Evolutionary conservation across 2,888 invertebrate genomes (phyloP).

Genomic region (Hyppa rectilinea): DNA sequence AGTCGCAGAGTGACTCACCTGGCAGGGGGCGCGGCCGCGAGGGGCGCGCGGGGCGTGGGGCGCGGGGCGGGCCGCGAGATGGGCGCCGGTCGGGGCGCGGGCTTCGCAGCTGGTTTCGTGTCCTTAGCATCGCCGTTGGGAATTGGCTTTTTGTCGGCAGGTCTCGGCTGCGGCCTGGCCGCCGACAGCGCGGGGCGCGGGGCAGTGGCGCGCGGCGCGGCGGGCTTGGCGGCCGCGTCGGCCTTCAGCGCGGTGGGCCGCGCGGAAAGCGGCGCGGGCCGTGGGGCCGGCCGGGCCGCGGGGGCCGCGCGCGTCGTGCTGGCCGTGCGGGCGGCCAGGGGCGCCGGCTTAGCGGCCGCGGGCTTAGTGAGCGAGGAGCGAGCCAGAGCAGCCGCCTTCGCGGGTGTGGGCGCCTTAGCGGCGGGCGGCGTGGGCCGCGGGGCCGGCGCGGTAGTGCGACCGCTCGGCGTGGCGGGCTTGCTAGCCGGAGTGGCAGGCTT

Average conservation of each 20-base stretch:
- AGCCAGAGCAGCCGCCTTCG: conserved; percentile 53
- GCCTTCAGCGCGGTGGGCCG: conserved; percentile 56
- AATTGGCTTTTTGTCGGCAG: conserved; percentile 88
- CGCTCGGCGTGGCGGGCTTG: conserved; percentile 47
- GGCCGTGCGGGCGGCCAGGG: conserved; percentile 50
- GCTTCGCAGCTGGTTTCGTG: conserved; percentile 67
- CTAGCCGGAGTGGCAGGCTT: conserved; percentile 59
- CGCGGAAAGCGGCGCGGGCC: conserved; percentile 45
- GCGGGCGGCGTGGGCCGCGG: conserved; percentile 68
- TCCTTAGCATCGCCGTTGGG: conserved; percentile 90
- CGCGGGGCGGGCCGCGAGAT: conserved; percentile 68
- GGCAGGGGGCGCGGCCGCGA: conserved; percentile 64
- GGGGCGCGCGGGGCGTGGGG: conserved; percentile 64
- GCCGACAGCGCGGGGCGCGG: conserved; percentile 71
- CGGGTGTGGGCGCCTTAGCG: conserved; percentile 58
- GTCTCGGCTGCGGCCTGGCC: conserved; percentile 68
- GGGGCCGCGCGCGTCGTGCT: conserved; percentile 45
- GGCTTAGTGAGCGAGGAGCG: conserved; percentile 52
- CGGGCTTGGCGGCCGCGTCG: conserved; percentile 55
- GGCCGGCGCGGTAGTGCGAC: conserved; percentile 36
- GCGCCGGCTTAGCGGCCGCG: conserved; percentile 49
- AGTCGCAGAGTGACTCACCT: conserved; percentile 69
- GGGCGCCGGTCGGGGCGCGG: conserved; percentile 65
- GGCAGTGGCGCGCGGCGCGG: conserved; percentile 56
- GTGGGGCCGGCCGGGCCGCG: conserved; percentile 52